A percentile compares a stretch with the other conserved stretches of the same genome.
Conservation (phyloP, 2,113 vertebrate species). For the Aldabrachelys gigantea region DNA sequence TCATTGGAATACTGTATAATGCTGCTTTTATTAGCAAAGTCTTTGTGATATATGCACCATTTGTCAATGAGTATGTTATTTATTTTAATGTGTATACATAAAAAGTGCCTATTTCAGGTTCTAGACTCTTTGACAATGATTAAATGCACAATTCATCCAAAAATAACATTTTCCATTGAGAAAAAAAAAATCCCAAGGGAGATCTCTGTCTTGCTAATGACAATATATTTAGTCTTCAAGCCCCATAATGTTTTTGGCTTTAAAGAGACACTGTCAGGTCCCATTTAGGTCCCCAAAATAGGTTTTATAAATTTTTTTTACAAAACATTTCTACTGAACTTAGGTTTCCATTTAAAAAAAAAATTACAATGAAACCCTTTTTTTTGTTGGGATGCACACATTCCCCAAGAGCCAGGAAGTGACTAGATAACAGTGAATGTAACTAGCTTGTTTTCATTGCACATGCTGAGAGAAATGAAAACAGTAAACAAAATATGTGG, state of each 20-base stretch:
- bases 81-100: not conserved
- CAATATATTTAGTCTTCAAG: accelerated
- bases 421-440: too few species aligned
- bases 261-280: accelerated
- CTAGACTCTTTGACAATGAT: not conserved
- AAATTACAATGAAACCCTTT: too few species aligned
- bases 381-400: too few species aligned
- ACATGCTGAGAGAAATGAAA: not conserved
- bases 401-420: too few species aligned
- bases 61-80: not conserved
- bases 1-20: too few species aligned
- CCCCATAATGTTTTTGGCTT: not conserved
- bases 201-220: not conserved
- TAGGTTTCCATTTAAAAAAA: too few species aligned
- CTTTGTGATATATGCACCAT: not conserved
- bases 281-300: not conserved
- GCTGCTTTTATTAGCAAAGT: too few species aligned
- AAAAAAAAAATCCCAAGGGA: not conserved
- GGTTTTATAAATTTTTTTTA: not conserved
- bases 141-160: accelerated
- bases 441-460: not conserved
- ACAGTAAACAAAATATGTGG: not conserved
- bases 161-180: not conserved
- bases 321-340: too few species aligned
- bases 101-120: not conserved